phyloP scores from a whole-genome alignment of 1,140 invertebrate species.

The Globodera ellingtonae region DNA sequence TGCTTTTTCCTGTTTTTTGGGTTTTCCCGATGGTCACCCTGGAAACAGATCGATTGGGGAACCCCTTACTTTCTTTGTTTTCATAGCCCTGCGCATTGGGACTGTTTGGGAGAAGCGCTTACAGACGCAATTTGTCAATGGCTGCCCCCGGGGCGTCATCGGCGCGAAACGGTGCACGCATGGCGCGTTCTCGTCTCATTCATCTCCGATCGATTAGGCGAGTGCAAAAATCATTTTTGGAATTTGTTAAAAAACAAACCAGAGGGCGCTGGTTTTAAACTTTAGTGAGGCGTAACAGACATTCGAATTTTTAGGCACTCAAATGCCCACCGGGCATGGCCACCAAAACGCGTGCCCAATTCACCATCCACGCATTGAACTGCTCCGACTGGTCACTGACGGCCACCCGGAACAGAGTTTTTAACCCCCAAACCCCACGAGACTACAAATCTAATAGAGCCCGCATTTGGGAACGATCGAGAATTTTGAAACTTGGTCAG shows the following conservation, averaged over 20 bases:
- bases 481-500: too few relatives aligned
- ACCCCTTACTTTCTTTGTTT: background rate
- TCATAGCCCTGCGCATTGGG: constrained; percentile 20
- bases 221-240: background rate
- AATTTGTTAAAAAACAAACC: background rate
- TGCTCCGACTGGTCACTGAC: constrained; percentile 12
- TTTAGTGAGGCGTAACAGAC: background rate
- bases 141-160: constrained; percentile 10
- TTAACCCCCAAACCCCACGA: background rate
- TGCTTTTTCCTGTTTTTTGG: too few relatives aligned
- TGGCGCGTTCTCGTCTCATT: constrained; percentile 27
- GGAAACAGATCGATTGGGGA: background rate
- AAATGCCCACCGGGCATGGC: background rate
- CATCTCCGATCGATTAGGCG: constrained; percentile 23
- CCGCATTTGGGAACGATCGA: too few relatives aligned
- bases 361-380: constrained; percentile 16
- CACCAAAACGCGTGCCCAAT: constrained; percentile 10
- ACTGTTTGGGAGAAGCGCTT: constrained; percentile 19
- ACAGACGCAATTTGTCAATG: constrained; percentile 24
- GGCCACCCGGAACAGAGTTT: background rate
- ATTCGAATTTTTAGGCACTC: background rate
- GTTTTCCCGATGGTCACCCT: too few relatives aligned
- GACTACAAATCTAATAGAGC: background rate
- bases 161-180: constrained; percentile 21
- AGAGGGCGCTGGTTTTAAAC: too few relatives aligned